phyloP scores from a whole-genome alignment of 2,113 vertebrate species.

The Shinisaurus crocodilurus region DNA sequence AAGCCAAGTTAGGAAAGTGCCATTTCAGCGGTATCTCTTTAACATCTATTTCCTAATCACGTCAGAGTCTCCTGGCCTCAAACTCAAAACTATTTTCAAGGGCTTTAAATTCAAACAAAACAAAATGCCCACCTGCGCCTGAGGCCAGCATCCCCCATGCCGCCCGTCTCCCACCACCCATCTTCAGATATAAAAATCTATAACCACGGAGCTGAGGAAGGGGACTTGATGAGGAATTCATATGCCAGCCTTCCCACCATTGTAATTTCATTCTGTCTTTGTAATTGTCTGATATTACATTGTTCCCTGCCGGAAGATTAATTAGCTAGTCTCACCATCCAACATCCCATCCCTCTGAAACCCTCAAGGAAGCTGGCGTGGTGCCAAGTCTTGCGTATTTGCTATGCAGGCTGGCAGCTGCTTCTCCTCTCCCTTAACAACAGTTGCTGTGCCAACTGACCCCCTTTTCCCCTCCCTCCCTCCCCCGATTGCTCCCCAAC shows the following conservation, averaged over 20 bases:
- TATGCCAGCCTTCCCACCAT: slow-evolving; percentile 62
- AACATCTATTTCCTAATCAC: not conserved
- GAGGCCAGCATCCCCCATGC: not conserved
- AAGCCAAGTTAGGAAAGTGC: not conserved
- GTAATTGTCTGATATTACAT: slow-evolving; percentile 75
- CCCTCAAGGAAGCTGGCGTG: slow-evolving; percentile 71
- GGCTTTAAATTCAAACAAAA: not conserved
- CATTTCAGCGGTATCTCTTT: not conserved
- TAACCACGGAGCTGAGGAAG: slow-evolving; percentile 47
- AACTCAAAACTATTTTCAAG: slow-evolving; percentile 14
- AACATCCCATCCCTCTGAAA: slow-evolving; percentile 69
- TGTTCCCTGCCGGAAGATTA: slow-evolving; percentile 74
- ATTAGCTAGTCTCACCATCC: slow-evolving; percentile 70
- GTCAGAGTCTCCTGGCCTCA: not conserved
- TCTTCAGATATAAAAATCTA: slow-evolving; percentile 35
- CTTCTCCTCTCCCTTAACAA: slow-evolving; percentile 64
- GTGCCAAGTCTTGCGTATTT: slow-evolving; percentile 67
- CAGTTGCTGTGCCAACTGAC: slow-evolving; percentile 68
- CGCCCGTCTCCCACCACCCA: not conserved
- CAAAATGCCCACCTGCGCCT: slow-evolving; percentile 15
- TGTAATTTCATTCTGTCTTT: slow-evolving; percentile 65
- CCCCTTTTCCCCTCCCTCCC: slow-evolving; percentile 37
- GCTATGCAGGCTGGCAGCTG: slow-evolving; percentile 69
- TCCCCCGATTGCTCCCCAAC: not conserved
- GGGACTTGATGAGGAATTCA: slow-evolving; percentile 67